Conservation (phyloP, 1,140 invertebrate genomes). For the Cotesia vestalis region DNA sequence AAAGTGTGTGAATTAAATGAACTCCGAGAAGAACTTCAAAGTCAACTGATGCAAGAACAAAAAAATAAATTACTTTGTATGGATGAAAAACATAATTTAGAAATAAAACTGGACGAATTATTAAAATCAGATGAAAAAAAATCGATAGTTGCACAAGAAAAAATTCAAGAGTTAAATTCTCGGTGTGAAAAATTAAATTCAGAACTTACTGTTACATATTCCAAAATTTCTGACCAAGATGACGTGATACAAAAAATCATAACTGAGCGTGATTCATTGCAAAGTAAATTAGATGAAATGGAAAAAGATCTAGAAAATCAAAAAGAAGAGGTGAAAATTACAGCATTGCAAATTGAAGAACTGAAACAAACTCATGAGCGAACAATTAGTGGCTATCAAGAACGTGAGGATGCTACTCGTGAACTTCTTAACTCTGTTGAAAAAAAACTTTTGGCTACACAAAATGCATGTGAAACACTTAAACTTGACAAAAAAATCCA, state of each 20-base stretch:
- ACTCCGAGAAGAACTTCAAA: constrained; percentile 34
- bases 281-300: not conserved
- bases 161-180: constrained; percentile 16
- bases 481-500: constrained; percentile 48
- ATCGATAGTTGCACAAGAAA: not conserved
- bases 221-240: constrained; percentile 14
- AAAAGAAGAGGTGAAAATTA: not conserved
- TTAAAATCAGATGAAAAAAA: constrained; percentile 12
- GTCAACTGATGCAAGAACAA: constrained; percentile 29
- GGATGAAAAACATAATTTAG: constrained; percentile 20
- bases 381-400: not conserved
- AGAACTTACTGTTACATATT: not conserved
- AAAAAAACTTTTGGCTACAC: constrained; percentile 35
- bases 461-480: constrained; percentile 41
- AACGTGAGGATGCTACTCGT: constrained; percentile 21
- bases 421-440: constrained; percentile 40
- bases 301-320: not conserved
- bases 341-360: not conserved
- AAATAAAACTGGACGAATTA: constrained; percentile 19
- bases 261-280: not conserved
- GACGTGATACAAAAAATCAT: not conserved
- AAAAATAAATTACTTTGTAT: not conserved
- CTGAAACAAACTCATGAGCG: not conserved
- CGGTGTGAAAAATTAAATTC: constrained; percentile 7
- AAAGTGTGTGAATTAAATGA: constrained; percentile 36